Conservation (phyloP, 1,140 invertebrate species). For the Tachypleus tridentatus region DNA sequence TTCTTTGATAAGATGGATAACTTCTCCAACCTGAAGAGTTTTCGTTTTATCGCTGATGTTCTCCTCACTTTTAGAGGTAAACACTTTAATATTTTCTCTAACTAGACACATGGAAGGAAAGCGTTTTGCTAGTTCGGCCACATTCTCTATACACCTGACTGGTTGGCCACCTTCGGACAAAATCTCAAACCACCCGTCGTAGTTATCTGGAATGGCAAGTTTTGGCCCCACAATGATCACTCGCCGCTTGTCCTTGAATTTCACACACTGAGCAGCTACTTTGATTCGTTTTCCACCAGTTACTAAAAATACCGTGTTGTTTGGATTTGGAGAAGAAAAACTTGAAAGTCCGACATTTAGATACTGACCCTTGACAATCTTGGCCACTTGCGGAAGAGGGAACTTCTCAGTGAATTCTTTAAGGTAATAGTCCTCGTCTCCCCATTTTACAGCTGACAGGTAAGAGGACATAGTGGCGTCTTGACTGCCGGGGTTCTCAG, state of each 20-base stretch:
- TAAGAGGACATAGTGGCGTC: neutral
- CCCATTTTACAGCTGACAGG: conserved; percentile 50
- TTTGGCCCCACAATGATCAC: conserved; percentile 64
- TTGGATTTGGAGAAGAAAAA: conserved; percentile 63
- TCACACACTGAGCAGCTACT: conserved; percentile 73
- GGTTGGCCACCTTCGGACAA: conserved; percentile 83
- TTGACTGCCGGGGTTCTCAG: neutral
- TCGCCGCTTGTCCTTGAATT: conserved; percentile 67
- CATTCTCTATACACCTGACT: conserved; percentile 75
- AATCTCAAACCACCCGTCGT: conserved; percentile 84
- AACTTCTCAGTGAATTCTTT: conserved; percentile 66
- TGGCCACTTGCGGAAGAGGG: conserved; percentile 67
- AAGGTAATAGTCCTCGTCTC: conserved; percentile 62
- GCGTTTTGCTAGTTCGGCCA: conserved; percentile 62
- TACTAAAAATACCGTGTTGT: conserved; percentile 67
- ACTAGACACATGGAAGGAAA: conserved; percentile 68
- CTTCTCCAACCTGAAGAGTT: conserved; percentile 59
- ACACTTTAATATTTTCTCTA: conserved; percentile 69
- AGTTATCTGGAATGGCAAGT: conserved; percentile 75
- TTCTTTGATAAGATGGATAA: conserved; percentile 37
- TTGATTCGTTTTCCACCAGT: conserved; percentile 70
- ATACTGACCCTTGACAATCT: conserved; percentile 85
- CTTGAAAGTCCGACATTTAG: conserved; percentile 74
- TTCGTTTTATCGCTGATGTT: conserved; percentile 53
- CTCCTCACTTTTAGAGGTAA: conserved; percentile 43